phyloP scores from a whole-genome alignment of 2,113 vertebrate genomes.

The Syrmaticus mikado region DNA sequence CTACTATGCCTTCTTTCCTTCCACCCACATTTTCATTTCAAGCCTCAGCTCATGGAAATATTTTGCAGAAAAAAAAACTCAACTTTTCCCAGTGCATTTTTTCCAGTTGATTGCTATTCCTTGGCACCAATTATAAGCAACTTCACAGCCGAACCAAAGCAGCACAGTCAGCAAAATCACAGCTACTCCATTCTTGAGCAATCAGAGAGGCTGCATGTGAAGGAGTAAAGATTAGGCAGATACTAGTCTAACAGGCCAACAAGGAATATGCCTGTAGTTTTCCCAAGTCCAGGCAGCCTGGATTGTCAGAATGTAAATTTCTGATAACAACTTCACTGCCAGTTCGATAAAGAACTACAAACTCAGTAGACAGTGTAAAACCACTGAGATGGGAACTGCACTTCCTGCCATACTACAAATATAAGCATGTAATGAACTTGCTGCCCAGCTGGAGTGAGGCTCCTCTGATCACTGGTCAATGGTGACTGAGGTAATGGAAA shows the following conservation, averaged over 20 bases:
- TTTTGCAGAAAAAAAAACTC: not conserved
- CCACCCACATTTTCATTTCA: conserved; percentile 50
- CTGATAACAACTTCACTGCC: conserved; percentile 21
- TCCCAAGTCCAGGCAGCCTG: not conserved
- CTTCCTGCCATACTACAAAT: not conserved
- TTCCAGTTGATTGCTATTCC: conserved; percentile 36
- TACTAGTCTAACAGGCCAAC: conserved; percentile 34
- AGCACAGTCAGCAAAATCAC: conserved; percentile 44
- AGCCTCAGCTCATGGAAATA: conserved; percentile 29
- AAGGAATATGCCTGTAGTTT: conserved; percentile 25
- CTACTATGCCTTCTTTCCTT: not conserved
- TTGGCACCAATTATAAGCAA: conserved; percentile 64
- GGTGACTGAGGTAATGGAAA: not conserved
- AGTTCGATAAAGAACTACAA: conserved; percentile 3
- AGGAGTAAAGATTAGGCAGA: conserved; percentile 60
- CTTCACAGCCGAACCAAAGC: conserved; percentile 41
- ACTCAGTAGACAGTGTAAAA: not conserved
- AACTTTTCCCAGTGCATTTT: not conserved
- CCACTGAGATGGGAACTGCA: not conserved
- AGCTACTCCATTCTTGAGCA: conserved; percentile 12
- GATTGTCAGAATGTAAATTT: conserved; percentile 43
- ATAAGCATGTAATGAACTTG: not conserved
- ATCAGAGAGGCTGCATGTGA: conserved; percentile 32
- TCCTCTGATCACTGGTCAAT: not conserved
- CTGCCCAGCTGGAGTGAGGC: not conserved